Evolutionary conservation across 2,797 vertebrate species (phyloP), one percentile per base, ranked within the genome.

Genomic region (Myripristis jacobus): DNA sequence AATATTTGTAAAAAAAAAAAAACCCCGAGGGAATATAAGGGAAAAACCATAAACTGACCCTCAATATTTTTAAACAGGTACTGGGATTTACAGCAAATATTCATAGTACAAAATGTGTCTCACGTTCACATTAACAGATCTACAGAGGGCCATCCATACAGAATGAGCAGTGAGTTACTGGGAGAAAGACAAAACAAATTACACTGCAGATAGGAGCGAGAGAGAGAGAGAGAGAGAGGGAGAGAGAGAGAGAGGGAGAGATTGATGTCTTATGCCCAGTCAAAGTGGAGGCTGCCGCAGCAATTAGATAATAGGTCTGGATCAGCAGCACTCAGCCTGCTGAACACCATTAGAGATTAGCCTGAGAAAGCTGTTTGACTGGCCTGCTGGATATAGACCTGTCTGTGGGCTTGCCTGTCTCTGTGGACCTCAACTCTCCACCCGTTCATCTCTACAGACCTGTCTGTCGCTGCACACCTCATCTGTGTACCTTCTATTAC

Each of bases 221-320:
- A 4, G 2, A 11, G 27, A 18, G 16, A 25, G 47, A 7, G 24
- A 41, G 24, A 9, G 50, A 12, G 38, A 18, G 22, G 10, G 24
- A 15, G 27, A 5, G 2, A 11, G 27, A 12, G 36, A 13, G 43
- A 21, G 16, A 6, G 53, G 25, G 38, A 5, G 68, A 79, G 85
- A 87, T 89, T 89, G 83, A 90, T 90, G 86, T 47, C 54, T 81
- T 81, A 55, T 86, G 81, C 80, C 70, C 64, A 67, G 81, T 87
- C 82, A 80, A 81, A 85, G 79, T 79, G 89, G 47, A n/a, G 19
- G 82, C 88, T 89, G 87, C 86, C 87, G 86, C 77, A 83, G 87
- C 90, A 90, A 89, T 92, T 92, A 91, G 90, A 86, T 92, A 92
- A 90, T 88, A 89, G 89, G 73, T 72, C 83, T 90, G 82, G 82